Conservation (phyloP, 2,113 vertebrate genomes). For the Takifugu flavidus region DNA sequence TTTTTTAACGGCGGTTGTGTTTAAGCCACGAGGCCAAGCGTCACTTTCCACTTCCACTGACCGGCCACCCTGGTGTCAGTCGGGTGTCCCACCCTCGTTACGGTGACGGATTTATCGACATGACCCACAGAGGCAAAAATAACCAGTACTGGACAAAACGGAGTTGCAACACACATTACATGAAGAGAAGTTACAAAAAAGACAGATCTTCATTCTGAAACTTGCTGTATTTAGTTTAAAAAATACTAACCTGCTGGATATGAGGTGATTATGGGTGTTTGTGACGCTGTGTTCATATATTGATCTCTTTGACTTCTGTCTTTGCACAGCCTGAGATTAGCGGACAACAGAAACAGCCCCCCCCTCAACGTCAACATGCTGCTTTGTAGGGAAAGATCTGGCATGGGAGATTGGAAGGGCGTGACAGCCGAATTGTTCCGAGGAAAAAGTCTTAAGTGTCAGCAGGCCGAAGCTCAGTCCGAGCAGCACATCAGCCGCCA, state of each 20-base stretch:
- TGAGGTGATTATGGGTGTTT: no score
- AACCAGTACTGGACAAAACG: neutral
- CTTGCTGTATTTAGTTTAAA: no score
- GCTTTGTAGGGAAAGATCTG: slow-evolving; percentile 49
- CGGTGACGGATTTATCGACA: slow-evolving; percentile 17
- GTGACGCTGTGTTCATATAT: no score
- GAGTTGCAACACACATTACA: no score
- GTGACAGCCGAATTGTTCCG: slow-evolving; percentile 28
- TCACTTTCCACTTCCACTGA: slow-evolving; percentile 50
- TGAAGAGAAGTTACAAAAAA: no score
- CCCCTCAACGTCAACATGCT: neutral
- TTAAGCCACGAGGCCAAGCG: slow-evolving; percentile 27
- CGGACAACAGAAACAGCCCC: neutral
- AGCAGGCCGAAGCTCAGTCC: no score
- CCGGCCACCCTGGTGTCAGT: neutral
- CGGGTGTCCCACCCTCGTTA: slow-evolving; percentile 12
- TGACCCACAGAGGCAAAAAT: slow-evolving; percentile 18
- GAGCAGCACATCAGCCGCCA: neutral
- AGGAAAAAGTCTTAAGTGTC: neutral
- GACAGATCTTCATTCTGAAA: no score
- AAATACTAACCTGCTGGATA: no score
- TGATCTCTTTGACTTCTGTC: neutral
- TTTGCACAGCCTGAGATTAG: slow-evolving; percentile 2
- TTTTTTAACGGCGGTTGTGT: slow-evolving; percentile 2
- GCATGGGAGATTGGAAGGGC: slow-evolving; percentile 28